Evolutionary conservation across 1,140 invertebrate species (phyloP).

Genomic region (Scaptomyza graminum): DNA sequence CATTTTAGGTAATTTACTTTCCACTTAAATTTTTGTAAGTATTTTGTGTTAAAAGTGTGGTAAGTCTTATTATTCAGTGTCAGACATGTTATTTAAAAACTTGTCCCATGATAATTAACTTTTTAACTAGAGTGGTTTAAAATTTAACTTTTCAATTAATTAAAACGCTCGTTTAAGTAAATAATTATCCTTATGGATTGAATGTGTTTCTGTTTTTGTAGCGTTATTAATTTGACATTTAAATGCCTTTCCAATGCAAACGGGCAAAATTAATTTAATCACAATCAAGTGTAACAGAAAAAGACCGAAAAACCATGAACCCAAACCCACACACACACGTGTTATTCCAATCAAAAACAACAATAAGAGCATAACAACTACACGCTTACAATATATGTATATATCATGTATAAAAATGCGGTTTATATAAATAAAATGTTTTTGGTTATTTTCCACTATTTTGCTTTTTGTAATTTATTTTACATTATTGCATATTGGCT

Average conservation of each 20-base stretch:
- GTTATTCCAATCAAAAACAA: slow-evolving; percentile 46
- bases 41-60: too few species aligned
- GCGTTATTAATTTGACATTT: slow-evolving; percentile 72
- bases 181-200: slow-evolving; percentile 20
- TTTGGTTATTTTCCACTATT: slow-evolving; percentile 32
- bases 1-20: too few species aligned
- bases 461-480: slow-evolving; percentile 8
- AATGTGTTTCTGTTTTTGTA: slow-evolving; percentile 16
- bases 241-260: slow-evolving; percentile 75
- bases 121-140: neutral
- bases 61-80: too few species aligned
- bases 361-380: slow-evolving; percentile 45
- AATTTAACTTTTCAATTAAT: slow-evolving; percentile 37
- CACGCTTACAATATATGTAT: slow-evolving; percentile 13
- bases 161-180: slow-evolving; percentile 50
- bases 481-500: slow-evolving; percentile 42
- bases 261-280: slow-evolving; percentile 79
- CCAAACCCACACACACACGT: slow-evolving; percentile 10
- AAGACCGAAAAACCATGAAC: slow-evolving; percentile 11
- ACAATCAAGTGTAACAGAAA: slow-evolving; percentile 54
- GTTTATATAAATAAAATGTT: slow-evolving; percentile 68
- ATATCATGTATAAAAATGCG: slow-evolving; percentile 28
- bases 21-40: too few species aligned
- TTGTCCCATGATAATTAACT: neutral
- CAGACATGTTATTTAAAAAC: too few species aligned